These are phyloP conservation scores for Varanus komodoensis DNA, from an alignment of 2,113 vertebrate genomes.

Conservation along the genomic window DNA sequence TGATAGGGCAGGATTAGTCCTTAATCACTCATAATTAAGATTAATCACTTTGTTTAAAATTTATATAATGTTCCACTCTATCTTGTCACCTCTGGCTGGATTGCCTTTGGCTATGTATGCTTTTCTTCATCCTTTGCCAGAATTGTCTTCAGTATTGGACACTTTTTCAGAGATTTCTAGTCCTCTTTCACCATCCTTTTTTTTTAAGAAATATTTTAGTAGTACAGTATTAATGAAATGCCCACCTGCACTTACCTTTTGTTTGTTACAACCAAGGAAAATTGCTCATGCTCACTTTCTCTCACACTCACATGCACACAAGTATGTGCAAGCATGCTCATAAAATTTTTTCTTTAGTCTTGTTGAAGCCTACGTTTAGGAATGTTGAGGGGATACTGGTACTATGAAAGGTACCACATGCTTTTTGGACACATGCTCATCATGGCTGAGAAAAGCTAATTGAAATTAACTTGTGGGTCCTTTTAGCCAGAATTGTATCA, in stretches of 20 bases:
- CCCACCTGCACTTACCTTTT: not conserved
- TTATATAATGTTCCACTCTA: not conserved
- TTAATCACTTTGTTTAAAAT: not conserved
- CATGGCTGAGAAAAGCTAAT: not conserved
- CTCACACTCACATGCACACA: too few species aligned
- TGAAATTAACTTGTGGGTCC: not conserved
- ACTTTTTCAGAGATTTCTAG: too few species aligned
- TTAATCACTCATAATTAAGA: not conserved
- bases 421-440: not conserved
- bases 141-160: not conserved
- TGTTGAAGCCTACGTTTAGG: not conserved
- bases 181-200: too few species aligned
- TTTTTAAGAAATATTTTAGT: not conserved
- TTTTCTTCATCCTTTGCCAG: not conserved
- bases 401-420: not conserved
- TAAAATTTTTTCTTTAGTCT: not conserved
- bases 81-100: not conserved
- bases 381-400: not conserved
- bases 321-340: too few species aligned
- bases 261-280: not conserved
- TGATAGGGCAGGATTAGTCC: not conserved
- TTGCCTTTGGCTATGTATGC: not conserved
- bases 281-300: not conserved
- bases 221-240: not conserved
- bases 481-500: not conserved